Evolutionary conservation across 2,113 vertebrate species (phyloP).

Genomic region (Etia nguti): DNA sequence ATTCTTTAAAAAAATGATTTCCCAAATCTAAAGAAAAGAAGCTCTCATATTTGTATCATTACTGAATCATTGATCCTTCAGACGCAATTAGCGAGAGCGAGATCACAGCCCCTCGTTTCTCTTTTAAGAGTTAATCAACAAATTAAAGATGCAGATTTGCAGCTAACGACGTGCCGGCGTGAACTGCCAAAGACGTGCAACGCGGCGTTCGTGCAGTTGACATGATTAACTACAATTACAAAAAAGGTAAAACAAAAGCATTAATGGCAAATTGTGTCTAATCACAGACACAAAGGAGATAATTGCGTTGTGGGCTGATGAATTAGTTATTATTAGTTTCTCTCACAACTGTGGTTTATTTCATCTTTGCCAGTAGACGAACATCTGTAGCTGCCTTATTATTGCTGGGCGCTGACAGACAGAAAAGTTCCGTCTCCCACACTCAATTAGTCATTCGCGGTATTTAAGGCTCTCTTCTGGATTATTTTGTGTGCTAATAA

Average conservation of each 20-base stretch:
- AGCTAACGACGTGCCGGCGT: slow-evolving; percentile 15
- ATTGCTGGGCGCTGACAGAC: not conserved
- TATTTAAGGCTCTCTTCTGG: not conserved
- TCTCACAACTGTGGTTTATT: slow-evolving; percentile 12
- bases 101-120: not conserved
- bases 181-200: not conserved
- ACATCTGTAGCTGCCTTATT: slow-evolving; percentile 41
- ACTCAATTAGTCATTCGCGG: not conserved
- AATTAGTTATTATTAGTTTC: slow-evolving; percentile 24
- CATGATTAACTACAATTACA: slow-evolving; percentile 41
- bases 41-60: slow-evolving; percentile 11
- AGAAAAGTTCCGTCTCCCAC: not conserved
- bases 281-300: slow-evolving; percentile 48
- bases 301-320: slow-evolving; percentile 15
- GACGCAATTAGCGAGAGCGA: slow-evolving; percentile 12
- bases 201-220: not conserved
- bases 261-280: slow-evolving; percentile 17
- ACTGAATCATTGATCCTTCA: slow-evolving; percentile 23
- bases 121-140: slow-evolving; percentile 29
- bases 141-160: slow-evolving; percentile 49
- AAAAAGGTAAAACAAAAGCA: slow-evolving; percentile 40
- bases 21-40: not conserved
- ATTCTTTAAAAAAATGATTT: not conserved
- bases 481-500: not conserved
- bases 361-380: not conserved